Evolutionary conservation across 2,888 invertebrate species (phyloP).

Genomic region (Allacma fusca): DNA sequence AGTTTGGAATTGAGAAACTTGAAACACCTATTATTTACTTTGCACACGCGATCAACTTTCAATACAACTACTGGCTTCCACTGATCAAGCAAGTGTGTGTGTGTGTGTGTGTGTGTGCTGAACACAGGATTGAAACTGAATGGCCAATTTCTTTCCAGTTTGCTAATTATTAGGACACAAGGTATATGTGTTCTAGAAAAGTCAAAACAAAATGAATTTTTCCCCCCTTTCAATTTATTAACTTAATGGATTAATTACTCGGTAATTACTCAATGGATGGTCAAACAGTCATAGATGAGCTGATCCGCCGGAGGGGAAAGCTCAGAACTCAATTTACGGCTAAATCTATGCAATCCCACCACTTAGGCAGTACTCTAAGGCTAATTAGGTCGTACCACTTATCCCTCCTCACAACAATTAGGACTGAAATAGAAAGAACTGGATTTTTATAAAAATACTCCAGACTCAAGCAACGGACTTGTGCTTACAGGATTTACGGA

Average conservation of each 20-base stretch:
- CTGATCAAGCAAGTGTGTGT: background rate
- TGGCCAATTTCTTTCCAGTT: background rate
- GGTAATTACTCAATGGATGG: constrained; percentile 4
- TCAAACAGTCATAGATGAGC: background rate
- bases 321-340: too few species aligned
- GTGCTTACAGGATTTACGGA: too few species aligned
- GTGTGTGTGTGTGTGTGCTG: background rate
- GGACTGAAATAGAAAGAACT: too few species aligned
- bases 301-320: too few species aligned
- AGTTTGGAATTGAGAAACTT: background rate
- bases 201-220: background rate
- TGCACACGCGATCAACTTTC: constrained; percentile 8
- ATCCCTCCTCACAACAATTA: too few species aligned
- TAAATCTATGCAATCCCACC: too few species aligned
- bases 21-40: too few species aligned
- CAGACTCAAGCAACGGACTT: too few species aligned
- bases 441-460: too few species aligned
- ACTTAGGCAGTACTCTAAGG: too few species aligned
- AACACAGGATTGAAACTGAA: background rate
- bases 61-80: background rate
- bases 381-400: too few species aligned
- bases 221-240: background rate
- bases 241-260: background rate
- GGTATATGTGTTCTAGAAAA: constrained; percentile 1
- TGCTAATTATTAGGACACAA: constrained; percentile 12